Evolutionary conservation across 2,113 vertebrate species (phyloP).

Genomic region (Cavia porcellus): DNA sequence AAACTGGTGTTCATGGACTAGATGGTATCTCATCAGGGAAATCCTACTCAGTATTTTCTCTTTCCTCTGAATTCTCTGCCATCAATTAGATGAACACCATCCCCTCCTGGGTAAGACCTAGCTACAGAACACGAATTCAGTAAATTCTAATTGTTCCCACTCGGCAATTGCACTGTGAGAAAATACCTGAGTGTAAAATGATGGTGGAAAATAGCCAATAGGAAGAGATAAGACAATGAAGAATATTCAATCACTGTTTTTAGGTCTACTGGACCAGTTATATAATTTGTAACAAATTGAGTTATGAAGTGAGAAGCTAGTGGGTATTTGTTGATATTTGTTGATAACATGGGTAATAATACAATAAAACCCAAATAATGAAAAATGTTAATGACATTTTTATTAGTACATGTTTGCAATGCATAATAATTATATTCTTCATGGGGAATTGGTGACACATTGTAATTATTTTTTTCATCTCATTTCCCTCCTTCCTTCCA

Average conservation of each 20-base stretch:
- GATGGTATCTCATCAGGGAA: not conserved
- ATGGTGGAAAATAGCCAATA: not conserved
- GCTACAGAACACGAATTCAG: not conserved
- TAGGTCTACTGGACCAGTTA: not conserved
- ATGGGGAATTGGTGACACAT: not conserved
- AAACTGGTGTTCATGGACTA: not conserved
- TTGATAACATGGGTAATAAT: not conserved
- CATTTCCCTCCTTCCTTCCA: not conserved
- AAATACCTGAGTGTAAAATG: not conserved
- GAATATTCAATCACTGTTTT: not conserved
- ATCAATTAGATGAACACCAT: not conserved
- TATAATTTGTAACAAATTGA: not conserved
- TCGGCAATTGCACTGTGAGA: not conserved
- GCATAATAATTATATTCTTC: not conserved
- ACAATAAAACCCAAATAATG: not conserved
- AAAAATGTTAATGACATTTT: not conserved
- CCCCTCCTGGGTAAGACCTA: not conserved
- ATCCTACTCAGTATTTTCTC: not conserved
- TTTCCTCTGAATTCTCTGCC: not conserved
- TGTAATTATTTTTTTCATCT: not conserved
- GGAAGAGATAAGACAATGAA: not conserved
- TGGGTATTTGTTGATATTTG: not conserved
- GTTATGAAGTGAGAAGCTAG: not conserved
- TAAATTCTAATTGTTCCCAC: not conserved
- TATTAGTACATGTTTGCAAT: not conserved